Evolutionary conservation across 1,140 invertebrate genomes (phyloP).

Genomic region (Ylistrum balloti): DNA sequence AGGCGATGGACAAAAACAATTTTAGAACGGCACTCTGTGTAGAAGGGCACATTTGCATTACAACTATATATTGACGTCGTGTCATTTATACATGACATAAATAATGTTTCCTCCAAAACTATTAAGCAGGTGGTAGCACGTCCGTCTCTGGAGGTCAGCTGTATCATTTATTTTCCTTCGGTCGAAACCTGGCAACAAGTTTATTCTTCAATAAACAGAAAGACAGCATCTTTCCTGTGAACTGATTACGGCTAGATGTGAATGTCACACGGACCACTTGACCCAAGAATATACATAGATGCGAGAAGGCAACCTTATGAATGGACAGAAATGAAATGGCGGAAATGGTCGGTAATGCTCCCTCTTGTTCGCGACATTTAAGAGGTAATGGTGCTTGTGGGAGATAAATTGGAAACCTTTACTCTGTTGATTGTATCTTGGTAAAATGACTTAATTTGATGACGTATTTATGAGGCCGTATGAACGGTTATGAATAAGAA

Average conservation of each 20-base stretch:
- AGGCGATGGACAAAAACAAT: too few species aligned
- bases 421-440: neutral
- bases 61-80: too few species aligned
- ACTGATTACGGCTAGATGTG: neutral
- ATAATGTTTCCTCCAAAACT: too few species aligned
- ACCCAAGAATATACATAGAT: neutral
- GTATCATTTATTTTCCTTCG: too few species aligned
- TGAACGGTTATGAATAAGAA: neutral
- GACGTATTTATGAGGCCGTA: neutral
- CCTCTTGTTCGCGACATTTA: neutral
- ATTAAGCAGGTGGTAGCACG: too few species aligned
- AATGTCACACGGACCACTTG: neutral
- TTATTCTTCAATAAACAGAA: too few species aligned
- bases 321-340: neutral
- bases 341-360: conserved; percentile 16
- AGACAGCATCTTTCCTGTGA: neutral
- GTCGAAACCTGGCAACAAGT: too few species aligned
- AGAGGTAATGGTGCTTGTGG: neutral
- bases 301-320: neutral
- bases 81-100: too few species aligned
- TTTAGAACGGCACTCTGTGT: too few species aligned
- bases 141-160: too few species aligned
- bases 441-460: conserved; percentile 3
- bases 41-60: too few species aligned
- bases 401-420: neutral